Conservation (phyloP, 2,888 invertebrate species). For the Netelia virgata region DNA sequence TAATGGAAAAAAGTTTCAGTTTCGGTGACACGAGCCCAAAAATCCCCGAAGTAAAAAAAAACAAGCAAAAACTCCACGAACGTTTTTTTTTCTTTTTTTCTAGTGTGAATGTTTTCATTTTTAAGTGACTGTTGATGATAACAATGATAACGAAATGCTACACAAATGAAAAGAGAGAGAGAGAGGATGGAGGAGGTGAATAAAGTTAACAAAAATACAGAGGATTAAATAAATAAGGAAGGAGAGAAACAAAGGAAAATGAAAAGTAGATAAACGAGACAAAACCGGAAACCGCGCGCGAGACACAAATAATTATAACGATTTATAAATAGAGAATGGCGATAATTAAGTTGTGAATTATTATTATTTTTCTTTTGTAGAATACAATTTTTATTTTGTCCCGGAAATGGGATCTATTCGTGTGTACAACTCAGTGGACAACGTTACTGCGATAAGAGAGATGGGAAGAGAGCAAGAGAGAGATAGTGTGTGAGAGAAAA, state of each 20-base stretch:
- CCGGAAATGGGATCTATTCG: conserved; percentile 72
- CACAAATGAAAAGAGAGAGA: conserved; percentile 18
- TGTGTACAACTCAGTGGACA: conserved; percentile 78
- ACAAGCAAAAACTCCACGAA: conserved; percentile 70
- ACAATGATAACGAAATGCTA: conserved; percentile 71
- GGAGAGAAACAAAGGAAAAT: conserved; percentile 26
- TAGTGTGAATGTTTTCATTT: conserved; percentile 77
- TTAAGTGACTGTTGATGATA: conserved; percentile 74
- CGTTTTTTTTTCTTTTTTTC: conserved; percentile 74
- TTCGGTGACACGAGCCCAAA: conserved; percentile 52
- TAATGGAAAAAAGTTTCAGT: conserved; percentile 49
- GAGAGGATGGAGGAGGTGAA: not conserved
- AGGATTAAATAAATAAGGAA: not conserved
- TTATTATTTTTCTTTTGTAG: conserved; percentile 75
- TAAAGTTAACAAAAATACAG: conserved; percentile 10
- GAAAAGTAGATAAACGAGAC: conserved; percentile 65
- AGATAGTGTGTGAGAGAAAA: conserved; percentile 21
- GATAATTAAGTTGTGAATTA: conserved; percentile 79
- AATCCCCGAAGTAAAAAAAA: conserved; percentile 31
- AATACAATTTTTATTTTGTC: conserved; percentile 78
- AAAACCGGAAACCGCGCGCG: conserved; percentile 58
- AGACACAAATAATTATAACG: conserved; percentile 76
- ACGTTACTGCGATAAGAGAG: conserved; percentile 75
- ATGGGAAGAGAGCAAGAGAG: conserved; percentile 44
- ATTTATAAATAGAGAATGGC: conserved; percentile 77